Base-by-base conservation (phyloP, 2,888 invertebrate species). In the Catocala nupta region DNA sequence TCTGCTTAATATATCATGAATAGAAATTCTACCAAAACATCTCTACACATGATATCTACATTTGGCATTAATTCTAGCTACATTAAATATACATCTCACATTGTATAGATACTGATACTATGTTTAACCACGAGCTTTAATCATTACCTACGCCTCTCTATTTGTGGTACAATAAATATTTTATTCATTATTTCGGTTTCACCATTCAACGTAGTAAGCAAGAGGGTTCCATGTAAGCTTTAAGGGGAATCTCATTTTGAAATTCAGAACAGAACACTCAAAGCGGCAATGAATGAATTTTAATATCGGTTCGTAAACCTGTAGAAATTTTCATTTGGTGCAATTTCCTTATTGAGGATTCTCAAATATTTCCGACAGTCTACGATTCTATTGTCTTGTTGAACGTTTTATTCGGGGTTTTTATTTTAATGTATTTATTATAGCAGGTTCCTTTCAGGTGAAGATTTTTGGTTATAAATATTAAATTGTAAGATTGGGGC, bases 261-360 rank as follows among this genome's bases (percentile, higher is more conserved):
- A 78, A 82, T 82, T 77, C 80, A 81, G 68, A 56, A 54, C 65
- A 51, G 69, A 58, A 47, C 66, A 70, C 63, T 70, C 73, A 75
- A 79, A 76, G 80, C 77, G 68, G 71, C 77, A 69, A 76, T 75
- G 73, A 81, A 83, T 80, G 77, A 81, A 81, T 81, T 83, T 82
- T 82, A 82, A 83, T 81, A 81, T 73, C 68, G 62, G 59, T 63
- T 60, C 62, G 63, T 66, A 70, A 54, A 70, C 65, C 67, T 62
- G 64, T 57, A 68, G 64, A 63, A 70, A 67, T 65, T 56, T 59
- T 68, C 50, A 70, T 72, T 74, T 76, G 59, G 59, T 52, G 43
- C 51, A 25, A 54, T 59, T 66, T 59, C 59, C 56, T 72, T 64
- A 63, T 45, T 25, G 47, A 59, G 47, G 1, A 39, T 70, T 72